Conservation (phyloP, 2,797 vertebrate genomes). For the Rhynchonycteris naso region DNA sequence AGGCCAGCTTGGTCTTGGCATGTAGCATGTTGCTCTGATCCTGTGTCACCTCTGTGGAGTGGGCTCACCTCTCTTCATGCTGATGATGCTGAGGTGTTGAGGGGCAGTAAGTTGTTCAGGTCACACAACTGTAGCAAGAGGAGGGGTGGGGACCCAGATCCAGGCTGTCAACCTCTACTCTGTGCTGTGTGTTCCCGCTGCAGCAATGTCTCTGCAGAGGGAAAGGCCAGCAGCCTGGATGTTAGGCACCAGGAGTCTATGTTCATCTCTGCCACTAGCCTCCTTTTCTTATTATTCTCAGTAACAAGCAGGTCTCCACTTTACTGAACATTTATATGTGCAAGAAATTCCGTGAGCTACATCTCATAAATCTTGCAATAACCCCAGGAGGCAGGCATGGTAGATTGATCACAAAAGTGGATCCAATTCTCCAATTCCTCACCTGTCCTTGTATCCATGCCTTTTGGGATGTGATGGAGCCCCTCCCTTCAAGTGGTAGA, state of each 20-base stretch:
- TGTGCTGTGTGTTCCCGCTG: background rate
- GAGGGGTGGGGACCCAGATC: background rate
- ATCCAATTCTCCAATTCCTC: background rate
- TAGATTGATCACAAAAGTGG: conserved; percentile 22
- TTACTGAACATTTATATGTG: background rate
- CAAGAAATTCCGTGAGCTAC: background rate
- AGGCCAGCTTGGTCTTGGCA: too few species aligned
- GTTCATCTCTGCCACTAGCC: background rate
- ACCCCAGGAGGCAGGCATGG: background rate
- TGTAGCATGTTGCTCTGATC: background rate
- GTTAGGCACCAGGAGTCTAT: background rate
- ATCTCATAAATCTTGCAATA: conserved; percentile 25
- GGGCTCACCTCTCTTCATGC: background rate
- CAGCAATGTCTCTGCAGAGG: background rate
- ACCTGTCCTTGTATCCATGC: background rate
- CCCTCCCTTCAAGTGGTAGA: background rate
- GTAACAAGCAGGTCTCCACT: background rate
- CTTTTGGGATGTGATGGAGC: background rate
- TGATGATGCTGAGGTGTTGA: background rate
- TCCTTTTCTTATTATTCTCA: conserved; percentile 33
- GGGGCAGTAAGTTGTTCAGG: background rate
- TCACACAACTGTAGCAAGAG: background rate
- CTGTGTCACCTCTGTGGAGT: background rate
- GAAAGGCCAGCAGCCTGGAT: background rate
- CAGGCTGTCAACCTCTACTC: background rate